Base-by-base conservation (phyloP, 2,888 invertebrate species). In the Sisyra terminalis region DNA sequence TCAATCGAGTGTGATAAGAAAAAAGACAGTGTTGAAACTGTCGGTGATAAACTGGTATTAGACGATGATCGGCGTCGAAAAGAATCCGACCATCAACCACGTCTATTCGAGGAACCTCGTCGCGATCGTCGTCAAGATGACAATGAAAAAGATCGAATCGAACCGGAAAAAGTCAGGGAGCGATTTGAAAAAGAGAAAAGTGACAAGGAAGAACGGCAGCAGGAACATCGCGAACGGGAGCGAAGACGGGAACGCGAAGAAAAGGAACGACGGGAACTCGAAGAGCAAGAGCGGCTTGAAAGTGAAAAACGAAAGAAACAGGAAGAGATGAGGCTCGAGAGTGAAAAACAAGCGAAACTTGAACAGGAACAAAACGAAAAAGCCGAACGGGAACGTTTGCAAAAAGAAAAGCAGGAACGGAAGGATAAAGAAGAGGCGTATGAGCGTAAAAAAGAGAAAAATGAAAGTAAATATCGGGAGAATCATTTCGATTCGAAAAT, bases 161-260 rank as follows among this genome's bases (percentile, higher is more conserved):
- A 65, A 36, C 46, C 44, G 3, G 35, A 35, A 44, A 48, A 51
- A 46, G 50, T 52, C 31, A 48, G 45, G 15, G 51, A 51, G 6
- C 53, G 52, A 45, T 52, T 59, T 51, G 59, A 61, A 31, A 66
- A 63, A 47, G 63, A 66, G 29, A 67, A 65, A 48, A 55, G 57
- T 17, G 58, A 60, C 3, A 52, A 56, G 45, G 39, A 43, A 31
- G 50, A 50, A 47, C 46, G 44, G 50, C 39, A 48, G 45, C 39
- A 43, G 29, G 50, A 50, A 47, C 46, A 44, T 50, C 48, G 49
- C 49, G 45, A 49, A 44, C 56, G 57, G 11, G 38, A 46, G 47
- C 40, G 45, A 50, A 44, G 45, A 49, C 43, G 46, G 16, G 44
- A 52, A 52, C 52, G 56, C 45, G 59, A 57, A 24, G 55, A 54